These are phyloP conservation scores for Xylota segnis DNA, from an alignment of 2,888 invertebrate species.

Conservation along the genomic window DNA sequence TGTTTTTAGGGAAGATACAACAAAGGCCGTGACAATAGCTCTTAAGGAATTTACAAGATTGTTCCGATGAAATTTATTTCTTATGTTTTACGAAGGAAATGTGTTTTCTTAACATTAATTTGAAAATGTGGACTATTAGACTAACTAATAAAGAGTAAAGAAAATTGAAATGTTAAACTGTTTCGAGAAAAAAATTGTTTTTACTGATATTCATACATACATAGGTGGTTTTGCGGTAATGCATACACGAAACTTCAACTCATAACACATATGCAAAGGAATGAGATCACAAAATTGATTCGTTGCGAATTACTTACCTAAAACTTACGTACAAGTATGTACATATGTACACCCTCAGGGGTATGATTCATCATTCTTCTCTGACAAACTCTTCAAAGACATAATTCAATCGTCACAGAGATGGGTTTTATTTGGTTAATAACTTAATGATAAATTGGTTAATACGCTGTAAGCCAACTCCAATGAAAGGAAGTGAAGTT, in stretches of 20 bases:
- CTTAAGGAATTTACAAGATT: constrained; percentile 94
- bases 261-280: no score
- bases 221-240: no score
- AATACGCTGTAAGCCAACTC: background rate
- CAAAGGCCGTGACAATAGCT: constrained; percentile 91
- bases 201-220: background rate
- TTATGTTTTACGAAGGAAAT: constrained; percentile 31
- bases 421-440: constrained; percentile 12
- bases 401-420: constrained; percentile 1
- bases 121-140: constrained; percentile 68
- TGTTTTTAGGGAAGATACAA: constrained; percentile 89
- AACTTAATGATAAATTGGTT: constrained; percentile 13
- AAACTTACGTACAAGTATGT: no score
- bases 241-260: no score
- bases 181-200: background rate
- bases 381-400: background rate
- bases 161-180: constrained; percentile 62
- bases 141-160: constrained; percentile 65
- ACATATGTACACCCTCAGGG: no score
- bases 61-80: constrained; percentile 88
- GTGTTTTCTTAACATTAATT: constrained; percentile 45
- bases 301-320: no score
- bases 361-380: no score
- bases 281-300: no score
- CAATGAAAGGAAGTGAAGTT: background rate